Base-by-base conservation (phyloP, 1,140 invertebrate genomes). In the Bradynema listronoti region DNA sequence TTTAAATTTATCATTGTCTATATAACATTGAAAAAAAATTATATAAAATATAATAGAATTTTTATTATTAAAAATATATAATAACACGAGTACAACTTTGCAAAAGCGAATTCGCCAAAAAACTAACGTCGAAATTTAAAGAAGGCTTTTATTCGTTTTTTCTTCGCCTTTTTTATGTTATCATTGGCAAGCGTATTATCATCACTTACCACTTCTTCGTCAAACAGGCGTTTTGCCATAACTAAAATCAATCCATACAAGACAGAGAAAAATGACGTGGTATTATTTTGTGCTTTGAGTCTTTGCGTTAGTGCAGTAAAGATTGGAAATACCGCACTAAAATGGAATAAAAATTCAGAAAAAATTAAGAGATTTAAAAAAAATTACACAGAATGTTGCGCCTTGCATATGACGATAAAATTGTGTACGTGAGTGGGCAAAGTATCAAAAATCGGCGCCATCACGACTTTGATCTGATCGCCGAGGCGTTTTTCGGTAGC, bases 201-300 rank as follows among this genome's bases (percentile, higher is more conserved):
- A 47, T 7, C n/a, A 76, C 77, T 72, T 71, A 81, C 82, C 85
- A 97, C 91, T 69, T 90, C 89, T 66, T 87, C 86, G 80, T 97
- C 93, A 78, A 95, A 91, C 66, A 87, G 88, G 41, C 92, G 82
- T 81, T 96, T 96, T n/a, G 91, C 88, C 79, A 90, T 87, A 22
- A 94, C 87, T 29, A 93, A 80, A 65, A 87, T 85, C 43, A 86
- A 88, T 19, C 87, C 91, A 79, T 89, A 90, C 25, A 88, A 88
- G 81, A 88, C 89, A 60, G 87, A 88, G 19, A 93, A 83, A 79
- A 88, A 95, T 62, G 89, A 91, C 66, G 90, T 89, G 25, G 88
- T 85, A 76, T 91, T 89, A 81, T 91, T 86, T 5, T 89, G 87
- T 39, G 87, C 88, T 83, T 90, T 86, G 3, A 92, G 89, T 78